Percentiles rank a stretch among this genome's conserved stretches.
These are phyloP conservation scores for Acyrthosiphon pisum DNA, from an alignment of 1,140 invertebrate species.

Conservation along the genomic window DNA sequence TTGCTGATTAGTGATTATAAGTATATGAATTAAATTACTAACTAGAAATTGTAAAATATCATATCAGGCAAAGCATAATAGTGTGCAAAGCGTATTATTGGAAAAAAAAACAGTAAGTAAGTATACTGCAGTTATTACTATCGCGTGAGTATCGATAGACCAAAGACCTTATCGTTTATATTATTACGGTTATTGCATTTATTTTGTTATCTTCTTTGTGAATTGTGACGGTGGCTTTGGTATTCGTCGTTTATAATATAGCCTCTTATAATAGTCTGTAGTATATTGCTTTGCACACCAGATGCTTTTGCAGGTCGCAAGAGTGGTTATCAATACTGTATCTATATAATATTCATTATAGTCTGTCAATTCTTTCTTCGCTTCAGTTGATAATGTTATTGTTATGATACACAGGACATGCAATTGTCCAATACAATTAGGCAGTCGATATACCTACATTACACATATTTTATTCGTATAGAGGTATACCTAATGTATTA, in stretches of 20 bases:
- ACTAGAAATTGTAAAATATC: neutral
- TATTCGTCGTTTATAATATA: neutral
- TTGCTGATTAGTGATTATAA: neutral
- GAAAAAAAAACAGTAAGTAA: neutral
- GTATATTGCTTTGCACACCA: neutral
- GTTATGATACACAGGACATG: neutral
- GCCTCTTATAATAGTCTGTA: neutral
- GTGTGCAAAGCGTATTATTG: neutral
- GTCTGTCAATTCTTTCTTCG: neutral
- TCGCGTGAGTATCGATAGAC: neutral
- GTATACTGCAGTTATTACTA: neutral
- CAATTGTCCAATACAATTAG: neutral
- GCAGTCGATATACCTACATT: neutral
- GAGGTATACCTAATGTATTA: neutral
- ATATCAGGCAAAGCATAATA: neutral
- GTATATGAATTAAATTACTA: conserved; percentile 2
- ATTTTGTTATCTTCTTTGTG: neutral
- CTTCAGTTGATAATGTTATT: neutral
- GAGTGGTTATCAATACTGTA: neutral
- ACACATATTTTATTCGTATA: neutral
- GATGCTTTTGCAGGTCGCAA: neutral
- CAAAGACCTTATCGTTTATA: neutral
- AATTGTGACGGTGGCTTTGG: too few species aligned
- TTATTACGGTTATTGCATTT: neutral
- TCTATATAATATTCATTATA: neutral